A percentile compares a stretch with the other conserved stretches of the same genome.
Evolutionary conservation across 2,113 vertebrate species (phyloP).

Genomic region (Nothobranchius kuhntae): DNA sequence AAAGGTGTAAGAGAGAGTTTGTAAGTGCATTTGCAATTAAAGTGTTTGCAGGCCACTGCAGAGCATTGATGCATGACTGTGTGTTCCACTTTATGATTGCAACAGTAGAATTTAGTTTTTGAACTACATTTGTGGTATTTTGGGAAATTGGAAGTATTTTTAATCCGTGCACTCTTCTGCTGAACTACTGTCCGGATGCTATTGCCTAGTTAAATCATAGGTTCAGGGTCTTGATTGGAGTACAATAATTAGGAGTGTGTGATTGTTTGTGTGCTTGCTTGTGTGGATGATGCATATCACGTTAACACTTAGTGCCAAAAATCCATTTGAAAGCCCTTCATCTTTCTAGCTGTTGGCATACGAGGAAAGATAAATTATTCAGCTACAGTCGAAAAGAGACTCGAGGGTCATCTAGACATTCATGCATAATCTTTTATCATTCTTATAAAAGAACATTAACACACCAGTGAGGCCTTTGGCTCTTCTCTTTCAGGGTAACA

Average conservation of each 20-base stretch:
- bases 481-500: conserved; percentile 8
- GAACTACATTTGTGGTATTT: conserved; percentile 1
- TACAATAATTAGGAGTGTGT: neutral
- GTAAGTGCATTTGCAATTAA: neutral
- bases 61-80: neutral
- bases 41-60: conserved; percentile 5
- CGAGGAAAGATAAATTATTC: neutral
- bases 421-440: neutral
- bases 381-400: conserved; percentile 9
- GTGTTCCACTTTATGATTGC: neutral
- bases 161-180: neutral
- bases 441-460: conserved; percentile 12
- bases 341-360: neutral
- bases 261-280: neutral
- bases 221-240: neutral
- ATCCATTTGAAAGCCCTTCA: neutral
- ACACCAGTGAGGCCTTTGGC: conserved; percentile 23
- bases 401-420: conserved; percentile 8
- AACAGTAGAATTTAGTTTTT: neutral
- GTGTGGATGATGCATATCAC: neutral
- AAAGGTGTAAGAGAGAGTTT: neutral
- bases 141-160: conserved; percentile 2
- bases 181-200: neutral
- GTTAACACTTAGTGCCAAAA: conserved; percentile 1
- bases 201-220: neutral